phyloP scores from a whole-genome alignment of 2,888 invertebrate species.

The Opisthograptis luteolata region DNA sequence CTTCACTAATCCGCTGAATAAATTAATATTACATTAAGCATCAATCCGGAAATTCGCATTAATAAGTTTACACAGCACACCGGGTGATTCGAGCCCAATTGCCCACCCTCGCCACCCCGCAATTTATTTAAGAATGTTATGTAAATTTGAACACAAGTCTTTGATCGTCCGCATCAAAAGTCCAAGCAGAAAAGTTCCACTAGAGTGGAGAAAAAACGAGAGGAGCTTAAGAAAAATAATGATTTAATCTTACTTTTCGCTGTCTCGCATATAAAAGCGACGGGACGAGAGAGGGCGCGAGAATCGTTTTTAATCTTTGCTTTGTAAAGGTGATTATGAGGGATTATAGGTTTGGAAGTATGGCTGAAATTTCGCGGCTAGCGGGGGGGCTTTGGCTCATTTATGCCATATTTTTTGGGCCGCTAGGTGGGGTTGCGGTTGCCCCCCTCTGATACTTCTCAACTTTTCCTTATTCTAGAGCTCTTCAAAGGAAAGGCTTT shows the following conservation, averaged over 20 bases:
- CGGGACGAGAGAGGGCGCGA: constrained; percentile 61
- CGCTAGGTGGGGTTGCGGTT: constrained; percentile 76
- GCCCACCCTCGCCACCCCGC: constrained; percentile 64
- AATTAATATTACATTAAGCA: constrained; percentile 77
- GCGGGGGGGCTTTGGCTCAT: constrained; percentile 70
- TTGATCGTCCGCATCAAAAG: constrained; percentile 84
- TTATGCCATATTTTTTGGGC: constrained; percentile 79
- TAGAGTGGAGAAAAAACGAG: constrained; percentile 76
- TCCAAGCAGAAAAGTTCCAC: constrained; percentile 80
- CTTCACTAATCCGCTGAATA: constrained; percentile 70
- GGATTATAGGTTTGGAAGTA: constrained; percentile 85
- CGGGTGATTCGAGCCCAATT: constrained; percentile 56
- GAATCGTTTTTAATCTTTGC: constrained; percentile 86
- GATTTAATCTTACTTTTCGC: constrained; percentile 84
- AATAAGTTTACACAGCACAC: constrained; percentile 72
- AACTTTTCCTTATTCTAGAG: constrained; percentile 78
- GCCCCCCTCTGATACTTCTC: constrained; percentile 65
- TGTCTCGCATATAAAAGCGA: constrained; percentile 82
- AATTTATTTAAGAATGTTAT: constrained; percentile 85
- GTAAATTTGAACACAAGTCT: constrained; percentile 84
- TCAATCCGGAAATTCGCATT: constrained; percentile 69
- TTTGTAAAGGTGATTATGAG: constrained; percentile 86
- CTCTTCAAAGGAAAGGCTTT: constrained; percentile 78
- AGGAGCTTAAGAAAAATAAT: constrained; percentile 85
- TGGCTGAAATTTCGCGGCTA: constrained; percentile 81